Percentiles rank a stretch among this genome's conserved stretches.
These are phyloP conservation scores for Tethya wilhelma DNA, from an alignment of 37 sponge, comb jelly and placozoan genomes.

Conservation along the genomic window DNA sequence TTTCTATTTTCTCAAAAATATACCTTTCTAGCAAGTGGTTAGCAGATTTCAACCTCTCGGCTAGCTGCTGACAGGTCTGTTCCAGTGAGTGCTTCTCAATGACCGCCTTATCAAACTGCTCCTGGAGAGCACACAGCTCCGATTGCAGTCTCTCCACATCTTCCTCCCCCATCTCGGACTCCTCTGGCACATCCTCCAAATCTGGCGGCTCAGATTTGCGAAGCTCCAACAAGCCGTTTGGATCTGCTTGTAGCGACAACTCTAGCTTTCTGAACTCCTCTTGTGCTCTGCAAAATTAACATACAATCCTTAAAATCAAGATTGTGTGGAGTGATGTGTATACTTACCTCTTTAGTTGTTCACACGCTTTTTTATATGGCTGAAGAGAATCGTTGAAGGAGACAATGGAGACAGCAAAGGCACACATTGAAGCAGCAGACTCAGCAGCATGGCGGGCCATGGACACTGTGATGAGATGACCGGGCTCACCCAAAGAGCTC, in stretches of 20 bases:
- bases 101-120: constrained; percentile 65
- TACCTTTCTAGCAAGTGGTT: constrained; percentile 71
- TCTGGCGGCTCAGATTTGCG: constrained; percentile 6
- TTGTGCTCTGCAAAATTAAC: constrained; percentile 4
- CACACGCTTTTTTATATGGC: constrained; percentile 34
- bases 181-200: constrained; percentile 33
- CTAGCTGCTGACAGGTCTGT: constrained; percentile 54
- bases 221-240: neutral
- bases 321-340: too few species aligned
- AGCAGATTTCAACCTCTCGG: constrained; percentile 72
- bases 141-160: constrained; percentile 9
- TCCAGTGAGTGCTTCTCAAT: constrained; percentile 76
- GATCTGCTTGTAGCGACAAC: neutral
- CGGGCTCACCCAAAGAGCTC: neutral
- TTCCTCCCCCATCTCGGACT: constrained; percentile 28
- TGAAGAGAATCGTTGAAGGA: constrained; percentile 48
- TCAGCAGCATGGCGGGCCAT: constrained; percentile 80
- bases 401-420: constrained; percentile 69
- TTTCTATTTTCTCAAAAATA: too few species aligned
- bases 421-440: constrained; percentile 61
- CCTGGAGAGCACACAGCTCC: constrained; percentile 48
- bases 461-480: constrained; percentile 51
- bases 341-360: constrained; percentile 39
- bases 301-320: too few species aligned
- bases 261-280: constrained; percentile 21